Evolutionary conservation across 2,888 invertebrate species (phyloP), one percentile per base, ranked within the genome.

Genomic region (Trichogramma dendrolimi): DNA sequence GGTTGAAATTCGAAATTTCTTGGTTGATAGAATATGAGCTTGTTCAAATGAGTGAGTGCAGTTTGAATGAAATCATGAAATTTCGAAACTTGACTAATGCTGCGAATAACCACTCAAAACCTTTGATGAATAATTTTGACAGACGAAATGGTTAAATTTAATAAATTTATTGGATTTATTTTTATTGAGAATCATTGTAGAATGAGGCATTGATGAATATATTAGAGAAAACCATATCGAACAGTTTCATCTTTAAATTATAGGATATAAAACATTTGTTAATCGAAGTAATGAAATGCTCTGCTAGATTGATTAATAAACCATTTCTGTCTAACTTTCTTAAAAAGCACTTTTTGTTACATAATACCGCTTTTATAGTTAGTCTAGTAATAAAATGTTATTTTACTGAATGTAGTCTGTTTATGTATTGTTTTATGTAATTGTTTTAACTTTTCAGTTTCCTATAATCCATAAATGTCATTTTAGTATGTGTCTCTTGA

Each of bases 281-380:
- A 64, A 66, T 60, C 42, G 58, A 64, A 64, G 57, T 49, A 62
- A 64, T 60, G 53, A 51, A 59, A 58, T 62, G 63, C 66, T 66
- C 63, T 58, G 60, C 64, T 62, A 58, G 53, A 64, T 52, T 60
- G 62, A 61, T 64, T 66, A 60, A 64, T 61, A 60, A 60, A 62
- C 60, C 61, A 66, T 55, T 59, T 61, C 63, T 61, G 66, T 63
- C 63, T 48, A 10, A 10, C 61, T 44, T 42, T 52, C 47, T 41
- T 52, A 61, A 61, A 60, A 44, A 62, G 61, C 53, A 61, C 50
- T 46, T 66, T 66, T 66, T 66, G 62, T 66, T 62, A 58, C 64
- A 62, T 61, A 60, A 66, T 64, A 66, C 62, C 62, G 66, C 66
- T 66, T 66, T 64, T 64, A 64, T 66, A 66, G 66, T 66, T 66